phyloP scores from a whole-genome alignment of 2,113 vertebrate species.

The Canis aureus region DNA sequence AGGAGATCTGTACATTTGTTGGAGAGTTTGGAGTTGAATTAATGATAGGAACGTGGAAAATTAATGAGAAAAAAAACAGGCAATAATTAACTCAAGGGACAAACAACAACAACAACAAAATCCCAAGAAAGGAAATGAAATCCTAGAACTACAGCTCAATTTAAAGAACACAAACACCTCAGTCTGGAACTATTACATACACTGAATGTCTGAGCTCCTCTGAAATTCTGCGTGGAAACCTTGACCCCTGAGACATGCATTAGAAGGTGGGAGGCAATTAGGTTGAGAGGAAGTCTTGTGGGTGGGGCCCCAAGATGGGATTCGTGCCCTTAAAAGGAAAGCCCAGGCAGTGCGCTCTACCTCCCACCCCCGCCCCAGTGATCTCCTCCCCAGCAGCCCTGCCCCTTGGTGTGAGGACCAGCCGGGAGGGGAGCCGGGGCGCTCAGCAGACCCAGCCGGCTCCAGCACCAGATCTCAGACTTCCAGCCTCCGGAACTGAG shows the following conservation, averaged over 20 bases:
- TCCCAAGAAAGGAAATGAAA: background rate
- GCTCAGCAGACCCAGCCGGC: background rate
- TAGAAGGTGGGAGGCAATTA: background rate
- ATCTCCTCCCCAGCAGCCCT: background rate
- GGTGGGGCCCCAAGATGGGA: background rate
- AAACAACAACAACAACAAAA: background rate
- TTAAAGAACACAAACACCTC: background rate
- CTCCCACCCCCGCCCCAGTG: no score
- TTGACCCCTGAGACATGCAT: fast-evolving
- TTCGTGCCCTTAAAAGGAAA: background rate
- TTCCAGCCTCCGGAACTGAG: background rate
- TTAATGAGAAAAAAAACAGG: background rate
- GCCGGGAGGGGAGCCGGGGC: background rate
- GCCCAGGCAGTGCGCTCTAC: background rate
- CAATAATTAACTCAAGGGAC: background rate
- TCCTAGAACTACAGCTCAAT: background rate
- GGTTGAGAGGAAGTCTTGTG: background rate
- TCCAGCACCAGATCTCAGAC: background rate
- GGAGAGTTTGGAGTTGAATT: background rate
- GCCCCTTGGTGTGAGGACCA: background rate
- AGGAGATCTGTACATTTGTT: background rate
- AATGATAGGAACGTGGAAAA: background rate
- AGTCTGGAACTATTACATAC: background rate
- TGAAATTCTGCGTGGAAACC: background rate
- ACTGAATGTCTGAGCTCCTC: background rate